A percentile compares a stretch with the other conserved stretches of the same genome.
Evolutionary conservation across 2,113 vertebrate species (phyloP).

Genomic region (Rhinopomastus cyanomelas): DNA sequence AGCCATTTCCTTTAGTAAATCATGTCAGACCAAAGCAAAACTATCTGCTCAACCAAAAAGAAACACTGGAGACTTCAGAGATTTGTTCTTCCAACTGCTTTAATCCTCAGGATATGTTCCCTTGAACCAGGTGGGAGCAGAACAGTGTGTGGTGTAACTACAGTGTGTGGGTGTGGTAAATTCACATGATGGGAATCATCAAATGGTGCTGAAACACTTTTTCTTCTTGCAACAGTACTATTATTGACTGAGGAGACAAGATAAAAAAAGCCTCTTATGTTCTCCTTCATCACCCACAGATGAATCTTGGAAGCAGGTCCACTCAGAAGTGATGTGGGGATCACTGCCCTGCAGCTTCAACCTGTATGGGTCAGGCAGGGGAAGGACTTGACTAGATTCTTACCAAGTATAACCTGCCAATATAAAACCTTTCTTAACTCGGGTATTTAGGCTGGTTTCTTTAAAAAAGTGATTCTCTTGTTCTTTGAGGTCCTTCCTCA

Average conservation of each 20-base stretch:
- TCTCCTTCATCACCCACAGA: neutral
- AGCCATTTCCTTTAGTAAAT: neutral
- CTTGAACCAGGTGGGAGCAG: neutral
- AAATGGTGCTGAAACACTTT: neutral
- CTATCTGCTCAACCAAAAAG: neutral
- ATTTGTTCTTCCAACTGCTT: neutral
- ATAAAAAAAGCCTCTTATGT: neutral
- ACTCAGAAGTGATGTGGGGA: neutral
- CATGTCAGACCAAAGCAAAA: neutral
- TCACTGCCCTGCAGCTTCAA: neutral
- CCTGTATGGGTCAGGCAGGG: neutral
- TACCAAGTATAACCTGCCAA: neutral
- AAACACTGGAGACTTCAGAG: neutral
- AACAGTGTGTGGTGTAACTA: neutral
- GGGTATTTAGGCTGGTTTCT: neutral
- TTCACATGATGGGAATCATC: neutral
- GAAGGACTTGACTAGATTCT: neutral
- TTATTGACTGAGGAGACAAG: neutral
- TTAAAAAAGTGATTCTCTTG: neutral
- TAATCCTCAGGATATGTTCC: neutral
- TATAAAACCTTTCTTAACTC: neutral
- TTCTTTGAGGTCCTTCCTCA: neutral
- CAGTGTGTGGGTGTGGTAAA: neutral
- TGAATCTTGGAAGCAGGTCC: neutral
- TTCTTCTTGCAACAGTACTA: neutral